Percentiles rank a stretch among this genome's conserved stretches.
These are phyloP conservation scores for Mycetomoellerius zeteki DNA, from an alignment of 1,140 invertebrate species.

Conservation along the genomic window DNA sequence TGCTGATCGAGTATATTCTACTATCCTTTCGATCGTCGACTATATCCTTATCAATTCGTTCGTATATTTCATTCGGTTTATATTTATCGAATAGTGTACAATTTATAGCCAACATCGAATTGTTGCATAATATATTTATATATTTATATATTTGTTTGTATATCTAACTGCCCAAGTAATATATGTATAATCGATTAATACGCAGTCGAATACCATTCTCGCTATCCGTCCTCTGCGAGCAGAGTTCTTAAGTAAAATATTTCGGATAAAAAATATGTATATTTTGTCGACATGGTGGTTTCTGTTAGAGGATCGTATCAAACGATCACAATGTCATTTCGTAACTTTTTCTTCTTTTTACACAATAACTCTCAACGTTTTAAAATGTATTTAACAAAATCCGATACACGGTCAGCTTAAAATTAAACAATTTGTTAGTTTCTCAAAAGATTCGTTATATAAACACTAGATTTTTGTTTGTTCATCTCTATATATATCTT, in stretches of 20 bases:
- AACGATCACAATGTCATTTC: constrained; percentile 1
- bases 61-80: constrained; percentile 52
- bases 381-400: constrained; percentile 32
- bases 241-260: constrained; percentile 77
- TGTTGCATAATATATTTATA: constrained; percentile 67
- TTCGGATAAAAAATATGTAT: constrained; percentile 80
- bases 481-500: background rate
- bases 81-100: constrained; percentile 78
- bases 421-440: constrained; percentile 16
- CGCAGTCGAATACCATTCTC: constrained; percentile 41
- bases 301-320: constrained; percentile 46
- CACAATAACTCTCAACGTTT: constrained; percentile 15
- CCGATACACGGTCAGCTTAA: background rate
- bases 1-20: constrained; percentile 10
- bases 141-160: constrained; percentile 63
- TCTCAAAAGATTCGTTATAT: constrained; percentile 6
- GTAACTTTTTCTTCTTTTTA: background rate
- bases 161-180: constrained; percentile 68
- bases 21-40: constrained; percentile 18
- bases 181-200: constrained; percentile 65
- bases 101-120: constrained; percentile 78
- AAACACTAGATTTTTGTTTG: background rate
- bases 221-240: constrained; percentile 40
- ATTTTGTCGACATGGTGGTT: constrained; percentile 74
- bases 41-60: constrained; percentile 16